A percentile compares a stretch with the other conserved stretches of the same genome.
Conservation (phyloP, 2,797 vertebrate genomes). For the Sparus aurata region DNA sequence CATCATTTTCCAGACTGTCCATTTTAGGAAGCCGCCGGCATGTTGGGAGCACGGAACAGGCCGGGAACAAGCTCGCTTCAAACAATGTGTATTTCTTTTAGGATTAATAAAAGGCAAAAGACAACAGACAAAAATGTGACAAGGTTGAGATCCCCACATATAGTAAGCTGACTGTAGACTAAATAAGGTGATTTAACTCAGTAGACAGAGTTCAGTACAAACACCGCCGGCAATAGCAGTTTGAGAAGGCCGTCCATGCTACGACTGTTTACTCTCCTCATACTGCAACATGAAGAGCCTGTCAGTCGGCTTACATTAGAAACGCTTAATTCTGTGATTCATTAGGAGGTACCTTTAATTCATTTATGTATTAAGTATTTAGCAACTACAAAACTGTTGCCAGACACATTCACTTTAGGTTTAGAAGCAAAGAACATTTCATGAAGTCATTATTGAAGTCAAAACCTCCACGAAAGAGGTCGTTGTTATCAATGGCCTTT, state of each 20-base stretch:
- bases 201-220: background rate
- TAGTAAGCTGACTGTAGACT: slow-evolving; percentile 11
- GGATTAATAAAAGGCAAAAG: background rate
- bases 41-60: slow-evolving; percentile 19
- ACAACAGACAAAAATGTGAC: slow-evolving; percentile 17
- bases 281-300: background rate
- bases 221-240: slow-evolving; percentile 30
- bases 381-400: background rate
- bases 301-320: background rate
- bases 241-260: slow-evolving; percentile 3
- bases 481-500: background rate
- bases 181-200: slow-evolving; percentile 34
- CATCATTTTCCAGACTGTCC: slow-evolving; percentile 16
- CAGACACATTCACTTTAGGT: background rate
- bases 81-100: background rate
- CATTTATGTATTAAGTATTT: background rate
- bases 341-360: background rate
- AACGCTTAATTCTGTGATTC: slow-evolving; percentile 1
- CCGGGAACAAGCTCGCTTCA: slow-evolving; percentile 39
- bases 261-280: slow-evolving; percentile 9
- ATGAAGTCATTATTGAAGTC: background rate
- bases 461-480: background rate
- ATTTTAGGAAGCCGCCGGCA: slow-evolving; percentile 27
- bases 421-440: background rate
- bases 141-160: background rate